Evolutionary conservation across 2,797 vertebrate species (phyloP).

Genomic region (Pantherophis vulpinus): DNA sequence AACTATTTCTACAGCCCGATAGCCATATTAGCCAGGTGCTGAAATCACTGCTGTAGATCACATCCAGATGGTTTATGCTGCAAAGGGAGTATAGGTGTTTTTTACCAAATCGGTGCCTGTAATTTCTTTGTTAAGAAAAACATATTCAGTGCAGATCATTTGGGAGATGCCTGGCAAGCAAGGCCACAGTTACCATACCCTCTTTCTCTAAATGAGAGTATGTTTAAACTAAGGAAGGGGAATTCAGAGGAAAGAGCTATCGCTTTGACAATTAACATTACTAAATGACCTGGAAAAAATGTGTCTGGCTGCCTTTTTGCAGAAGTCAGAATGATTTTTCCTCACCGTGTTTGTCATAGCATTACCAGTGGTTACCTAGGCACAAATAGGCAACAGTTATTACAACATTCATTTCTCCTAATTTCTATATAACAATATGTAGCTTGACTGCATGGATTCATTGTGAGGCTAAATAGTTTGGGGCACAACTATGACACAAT

Average conservation of each 20-base stretch:
- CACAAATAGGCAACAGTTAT: background rate
- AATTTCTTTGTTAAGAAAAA: slow-evolving; percentile 25
- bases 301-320: background rate
- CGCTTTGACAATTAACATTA: background rate
- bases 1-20: slow-evolving; percentile 46
- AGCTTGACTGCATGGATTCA: background rate
- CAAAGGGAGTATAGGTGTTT: background rate
- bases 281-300: background rate
- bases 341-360: background rate
- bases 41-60: slow-evolving; percentile 32
- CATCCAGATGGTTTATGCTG: slow-evolving; percentile 13
- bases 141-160: slow-evolving; percentile 61
- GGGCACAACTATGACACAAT: background rate
- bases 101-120: slow-evolving; percentile 10
- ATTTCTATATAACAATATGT: slow-evolving; percentile 1
- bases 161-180: slow-evolving; percentile 52
- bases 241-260: background rate
- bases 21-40: slow-evolving; percentile 38
- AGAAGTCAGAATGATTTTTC: background rate
- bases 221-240: background rate
- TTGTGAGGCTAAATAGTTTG: background rate
- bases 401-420: slow-evolving; percentile 27
- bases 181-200: background rate
- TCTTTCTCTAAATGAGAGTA: background rate
- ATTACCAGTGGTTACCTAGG: background rate